Percentiles rank a stretch among this genome's conserved stretches.
These are phyloP conservation scores for Acronicta psi DNA, from an alignment of 2,888 invertebrate genomes.

Conservation along the genomic window DNA sequence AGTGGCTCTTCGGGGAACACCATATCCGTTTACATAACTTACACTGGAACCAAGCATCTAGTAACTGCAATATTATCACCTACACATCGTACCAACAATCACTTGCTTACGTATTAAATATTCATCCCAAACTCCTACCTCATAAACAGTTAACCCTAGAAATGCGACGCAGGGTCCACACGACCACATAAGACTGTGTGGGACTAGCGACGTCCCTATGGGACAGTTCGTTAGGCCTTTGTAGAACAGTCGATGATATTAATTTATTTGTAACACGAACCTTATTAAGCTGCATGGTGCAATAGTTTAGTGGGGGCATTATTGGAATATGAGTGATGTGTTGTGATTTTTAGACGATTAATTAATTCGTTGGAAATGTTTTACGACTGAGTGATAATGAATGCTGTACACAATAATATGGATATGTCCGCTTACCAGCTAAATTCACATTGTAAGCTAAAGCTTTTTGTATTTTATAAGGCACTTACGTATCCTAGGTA, in stretches of 20 bases:
- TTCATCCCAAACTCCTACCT: conserved; percentile 44
- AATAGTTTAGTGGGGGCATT: conserved; percentile 42
- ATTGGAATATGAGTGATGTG: conserved; percentile 37
- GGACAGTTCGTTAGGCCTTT: conserved; percentile 59
- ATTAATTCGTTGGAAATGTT: conserved; percentile 17
- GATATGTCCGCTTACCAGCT: too few species aligned
- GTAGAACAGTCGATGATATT: conserved; percentile 61
- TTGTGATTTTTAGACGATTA: conserved; percentile 23
- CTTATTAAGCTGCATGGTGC: conserved; percentile 61
- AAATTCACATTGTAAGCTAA: too few species aligned
- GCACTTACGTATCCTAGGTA: too few species aligned
- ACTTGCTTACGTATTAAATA: conserved; percentile 49
- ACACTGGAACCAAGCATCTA: conserved; percentile 13
- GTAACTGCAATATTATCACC: conserved; percentile 54
- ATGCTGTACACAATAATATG: too few species aligned
- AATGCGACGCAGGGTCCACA: conserved; percentile 45
- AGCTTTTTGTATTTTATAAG: too few species aligned
- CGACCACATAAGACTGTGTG: conserved; percentile 40
- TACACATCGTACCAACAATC: conserved; percentile 46
- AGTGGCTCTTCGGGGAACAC: conserved; percentile 22
- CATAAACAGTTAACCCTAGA: conserved; percentile 63
- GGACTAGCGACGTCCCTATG: conserved; percentile 53
- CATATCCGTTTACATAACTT: conserved; percentile 40
- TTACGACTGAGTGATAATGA: too few species aligned
- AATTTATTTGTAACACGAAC: conserved; percentile 75